Conservation (phyloP, 2,113 vertebrate species). For the Dasyornis broadbenti region DNA sequence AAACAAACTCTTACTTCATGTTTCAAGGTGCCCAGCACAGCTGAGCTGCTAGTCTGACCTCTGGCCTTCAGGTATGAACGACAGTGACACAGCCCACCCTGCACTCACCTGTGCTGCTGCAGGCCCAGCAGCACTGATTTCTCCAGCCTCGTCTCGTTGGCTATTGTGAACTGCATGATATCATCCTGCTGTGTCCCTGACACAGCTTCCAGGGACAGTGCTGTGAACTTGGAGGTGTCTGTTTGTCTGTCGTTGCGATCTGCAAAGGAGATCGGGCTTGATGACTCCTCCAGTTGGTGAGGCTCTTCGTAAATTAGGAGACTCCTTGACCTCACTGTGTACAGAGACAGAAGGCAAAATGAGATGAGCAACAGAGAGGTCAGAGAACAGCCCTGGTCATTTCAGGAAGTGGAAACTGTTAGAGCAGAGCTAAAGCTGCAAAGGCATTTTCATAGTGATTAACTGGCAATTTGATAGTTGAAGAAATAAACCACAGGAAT, state of each 20-base stretch:
- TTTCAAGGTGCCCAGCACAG: not conserved
- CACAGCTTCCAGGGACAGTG: conserved; percentile 65
- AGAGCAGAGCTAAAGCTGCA: not conserved
- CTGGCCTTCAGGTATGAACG: not conserved
- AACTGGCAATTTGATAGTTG: not conserved
- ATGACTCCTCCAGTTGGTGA: conserved; percentile 75
- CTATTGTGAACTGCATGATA: conserved; percentile 75
- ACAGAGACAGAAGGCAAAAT: not conserved
- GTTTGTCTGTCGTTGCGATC: conserved; percentile 77
- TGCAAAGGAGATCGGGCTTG: conserved; percentile 75
- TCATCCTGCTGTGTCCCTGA: conserved; percentile 44
- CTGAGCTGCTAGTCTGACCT: not conserved
- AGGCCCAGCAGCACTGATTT: conserved; percentile 83
- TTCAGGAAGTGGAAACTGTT: not conserved
- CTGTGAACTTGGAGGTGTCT: conserved; percentile 76
- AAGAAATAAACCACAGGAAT: not conserved
- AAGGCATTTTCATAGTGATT: not conserved
- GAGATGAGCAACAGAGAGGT: not conserved
- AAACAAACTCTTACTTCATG: not conserved
- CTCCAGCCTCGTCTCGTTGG: conserved; percentile 79
- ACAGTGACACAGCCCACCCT: fast-evolving
- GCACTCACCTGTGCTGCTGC: conserved; percentile 76
- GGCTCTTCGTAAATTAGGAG: conserved; percentile 87
- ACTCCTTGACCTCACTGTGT: conserved; percentile 89
- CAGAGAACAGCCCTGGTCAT: not conserved